Evolutionary conservation across 1,140 invertebrate species (phyloP).

Genomic region (Papilio polyxenes): DNA sequence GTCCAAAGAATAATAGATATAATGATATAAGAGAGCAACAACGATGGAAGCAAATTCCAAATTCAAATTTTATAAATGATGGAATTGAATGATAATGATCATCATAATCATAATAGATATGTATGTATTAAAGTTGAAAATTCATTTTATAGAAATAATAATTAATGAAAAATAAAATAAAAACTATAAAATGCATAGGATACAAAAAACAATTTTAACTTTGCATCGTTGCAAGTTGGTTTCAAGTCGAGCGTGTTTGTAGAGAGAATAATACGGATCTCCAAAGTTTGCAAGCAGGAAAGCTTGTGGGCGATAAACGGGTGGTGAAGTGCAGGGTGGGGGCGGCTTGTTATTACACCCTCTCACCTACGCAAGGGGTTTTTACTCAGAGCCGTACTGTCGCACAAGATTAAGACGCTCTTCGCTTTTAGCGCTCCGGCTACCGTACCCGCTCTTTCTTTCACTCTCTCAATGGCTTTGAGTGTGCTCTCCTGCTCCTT

Average conservation of each 20-base stretch:
- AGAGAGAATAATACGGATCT: slow-evolving; percentile 71
- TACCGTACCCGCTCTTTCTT: slow-evolving; percentile 56
- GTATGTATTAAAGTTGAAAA: not conserved
- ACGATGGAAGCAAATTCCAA: too few relatives aligned
- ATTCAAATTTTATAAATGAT: too few relatives aligned
- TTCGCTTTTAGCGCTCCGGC: slow-evolving; percentile 66
- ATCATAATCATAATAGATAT: too few relatives aligned
- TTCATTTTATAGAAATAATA: not conserved
- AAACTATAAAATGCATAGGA: slow-evolving; percentile 17
- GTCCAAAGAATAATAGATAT: not conserved
- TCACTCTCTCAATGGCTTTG: slow-evolving; percentile 61
- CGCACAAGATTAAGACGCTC: slow-evolving; percentile 75
- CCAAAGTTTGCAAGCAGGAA: slow-evolving; percentile 70
- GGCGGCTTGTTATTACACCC: slow-evolving; percentile 76
- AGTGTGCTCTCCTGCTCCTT: slow-evolving; percentile 53
- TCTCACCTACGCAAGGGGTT: slow-evolving; percentile 76
- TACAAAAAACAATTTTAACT: slow-evolving; percentile 45
- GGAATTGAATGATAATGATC: not conserved
- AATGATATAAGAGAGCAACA: not conserved
- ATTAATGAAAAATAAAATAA: not conserved
- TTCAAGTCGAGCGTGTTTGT: slow-evolving; percentile 66
- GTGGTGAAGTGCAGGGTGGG: slow-evolving; percentile 50
- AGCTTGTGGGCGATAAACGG: slow-evolving; percentile 64
- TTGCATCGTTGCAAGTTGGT: slow-evolving; percentile 51
- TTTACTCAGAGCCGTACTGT: slow-evolving; percentile 68